phyloP scores from a whole-genome alignment of 2,888 invertebrate species.

The Cyclophora albipunctata region DNA sequence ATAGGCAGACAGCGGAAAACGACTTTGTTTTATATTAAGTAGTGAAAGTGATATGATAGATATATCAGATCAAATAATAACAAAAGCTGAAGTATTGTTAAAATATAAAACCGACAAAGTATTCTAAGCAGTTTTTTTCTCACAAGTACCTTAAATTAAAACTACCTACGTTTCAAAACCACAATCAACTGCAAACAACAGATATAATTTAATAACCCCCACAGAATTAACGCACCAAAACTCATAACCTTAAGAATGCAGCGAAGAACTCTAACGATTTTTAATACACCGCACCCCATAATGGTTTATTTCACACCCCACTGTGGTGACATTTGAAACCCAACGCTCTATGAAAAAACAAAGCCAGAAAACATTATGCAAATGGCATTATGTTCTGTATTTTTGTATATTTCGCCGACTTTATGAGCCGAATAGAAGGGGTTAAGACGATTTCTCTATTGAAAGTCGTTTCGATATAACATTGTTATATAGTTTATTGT shows the following conservation, averaged over 20 bases:
- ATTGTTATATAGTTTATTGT: slow-evolving; percentile 44
- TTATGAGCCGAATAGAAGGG: slow-evolving; percentile 70
- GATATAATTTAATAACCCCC: slow-evolving; percentile 13
- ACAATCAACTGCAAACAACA: slow-evolving; percentile 1
- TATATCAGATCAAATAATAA: too few relatives aligned
- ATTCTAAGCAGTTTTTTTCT: too few relatives aligned
- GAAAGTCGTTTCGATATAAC: slow-evolving; percentile 53
- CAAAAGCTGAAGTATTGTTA: too few relatives aligned
- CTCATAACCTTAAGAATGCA: slow-evolving; percentile 67
- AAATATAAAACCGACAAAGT: too few relatives aligned
- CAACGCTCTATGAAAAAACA: slow-evolving; percentile 70
- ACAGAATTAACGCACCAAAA: slow-evolving; percentile 30
- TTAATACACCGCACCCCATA: slow-evolving; percentile 70
- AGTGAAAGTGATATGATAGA: too few relatives aligned
- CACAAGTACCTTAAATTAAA: too few relatives aligned
- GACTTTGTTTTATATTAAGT: too few relatives aligned
- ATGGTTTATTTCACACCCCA: slow-evolving; percentile 68
- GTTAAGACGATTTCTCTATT: slow-evolving; percentile 56
- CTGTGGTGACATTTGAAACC: slow-evolving; percentile 73
- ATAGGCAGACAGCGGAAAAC: too few relatives aligned
- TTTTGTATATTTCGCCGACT: slow-evolving; percentile 69
- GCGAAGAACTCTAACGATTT: slow-evolving; percentile 62
- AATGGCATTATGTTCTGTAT: slow-evolving; percentile 71
- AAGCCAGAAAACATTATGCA: slow-evolving; percentile 70
- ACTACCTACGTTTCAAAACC: not conserved